These are phyloP conservation scores for Alectura lathami DNA, from an alignment of 2,113 vertebrate species.

Conservation along the genomic window DNA sequence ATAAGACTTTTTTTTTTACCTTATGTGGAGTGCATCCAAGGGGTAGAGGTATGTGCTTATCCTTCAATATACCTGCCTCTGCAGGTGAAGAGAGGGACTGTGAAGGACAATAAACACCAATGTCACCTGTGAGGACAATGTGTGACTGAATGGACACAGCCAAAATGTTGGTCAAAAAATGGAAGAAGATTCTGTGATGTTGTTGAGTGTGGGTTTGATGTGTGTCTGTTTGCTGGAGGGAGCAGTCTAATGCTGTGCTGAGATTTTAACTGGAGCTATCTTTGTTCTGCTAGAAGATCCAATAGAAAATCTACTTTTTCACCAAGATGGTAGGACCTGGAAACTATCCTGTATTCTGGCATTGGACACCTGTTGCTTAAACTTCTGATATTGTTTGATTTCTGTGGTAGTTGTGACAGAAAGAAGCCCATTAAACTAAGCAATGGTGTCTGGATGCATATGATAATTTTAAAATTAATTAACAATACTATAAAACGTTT, in stretches of 20 bases:
- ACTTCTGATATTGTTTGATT: neutral
- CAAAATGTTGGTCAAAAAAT: neutral
- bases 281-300: neutral
- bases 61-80: neutral
- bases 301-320: neutral
- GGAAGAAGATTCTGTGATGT: neutral
- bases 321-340: neutral
- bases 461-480: neutral
- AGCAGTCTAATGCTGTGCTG: neutral
- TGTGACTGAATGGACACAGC: neutral
- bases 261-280: neutral
- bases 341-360: neutral
- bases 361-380: neutral
- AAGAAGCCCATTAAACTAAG: neutral
- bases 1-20: neutral
- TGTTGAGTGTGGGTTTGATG: neutral
- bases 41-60: neutral
- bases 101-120: neutral
- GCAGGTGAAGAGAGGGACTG: neutral
- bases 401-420: neutral
- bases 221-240: neutral
- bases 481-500: neutral
- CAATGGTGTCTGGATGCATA: neutral
- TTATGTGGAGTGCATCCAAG: neutral
- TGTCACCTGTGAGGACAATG: neutral